A percentile compares a stretch with the other conserved stretches of the same genome.
These are phyloP conservation scores for Caenorhabditis becei DNA, from an alignment of 2,888 invertebrate genomes.

Conservation along the genomic window DNA sequence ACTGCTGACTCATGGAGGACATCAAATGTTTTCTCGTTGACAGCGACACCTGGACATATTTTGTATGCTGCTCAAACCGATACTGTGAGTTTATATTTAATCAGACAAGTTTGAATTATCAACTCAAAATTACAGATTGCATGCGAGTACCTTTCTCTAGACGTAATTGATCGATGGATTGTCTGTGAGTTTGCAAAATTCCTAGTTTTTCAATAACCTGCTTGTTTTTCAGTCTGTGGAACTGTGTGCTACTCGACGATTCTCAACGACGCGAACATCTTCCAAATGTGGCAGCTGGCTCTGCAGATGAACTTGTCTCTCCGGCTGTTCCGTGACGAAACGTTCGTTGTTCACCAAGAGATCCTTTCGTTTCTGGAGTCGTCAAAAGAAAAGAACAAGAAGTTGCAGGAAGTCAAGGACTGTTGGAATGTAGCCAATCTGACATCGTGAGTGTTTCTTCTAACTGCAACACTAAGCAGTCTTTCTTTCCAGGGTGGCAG, in stretches of 20 bases:
- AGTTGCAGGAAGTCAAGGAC: constrained; percentile 96
- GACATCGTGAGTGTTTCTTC: constrained; percentile 84
- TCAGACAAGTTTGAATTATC: too few relatives aligned
- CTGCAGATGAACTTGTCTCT: constrained; percentile 95
- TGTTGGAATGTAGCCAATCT: constrained; percentile 88
- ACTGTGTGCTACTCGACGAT: constrained; percentile 92
- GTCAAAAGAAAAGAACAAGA: constrained; percentile 87
- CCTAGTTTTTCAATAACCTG: not conserved
- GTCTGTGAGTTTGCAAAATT: constrained; percentile 85
- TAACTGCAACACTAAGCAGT: not conserved
- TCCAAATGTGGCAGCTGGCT: constrained; percentile 90
- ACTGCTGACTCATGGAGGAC: constrained; percentile 92
- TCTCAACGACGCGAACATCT: constrained; percentile 88
- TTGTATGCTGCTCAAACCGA: constrained; percentile 95
- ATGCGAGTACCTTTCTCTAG: constrained; percentile 96
- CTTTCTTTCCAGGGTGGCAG: constrained; percentile 85
- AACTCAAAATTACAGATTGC: constrained; percentile 87
- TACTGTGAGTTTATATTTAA: constrained; percentile 85
- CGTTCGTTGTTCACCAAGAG: constrained; percentile 92
- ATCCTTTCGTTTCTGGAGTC: constrained; percentile 94
- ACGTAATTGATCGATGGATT: constrained; percentile 96
- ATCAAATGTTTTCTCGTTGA: constrained; percentile 88
- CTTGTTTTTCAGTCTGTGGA: constrained; percentile 93
- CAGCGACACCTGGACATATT: constrained; percentile 94
- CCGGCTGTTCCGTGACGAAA: constrained; percentile 94